Percentiles rank a stretch among this genome's conserved stretches.
These are phyloP conservation scores for Lepidothrix coronata DNA, from an alignment of 2,113 vertebrate genomes.

Conservation along the genomic window DNA sequence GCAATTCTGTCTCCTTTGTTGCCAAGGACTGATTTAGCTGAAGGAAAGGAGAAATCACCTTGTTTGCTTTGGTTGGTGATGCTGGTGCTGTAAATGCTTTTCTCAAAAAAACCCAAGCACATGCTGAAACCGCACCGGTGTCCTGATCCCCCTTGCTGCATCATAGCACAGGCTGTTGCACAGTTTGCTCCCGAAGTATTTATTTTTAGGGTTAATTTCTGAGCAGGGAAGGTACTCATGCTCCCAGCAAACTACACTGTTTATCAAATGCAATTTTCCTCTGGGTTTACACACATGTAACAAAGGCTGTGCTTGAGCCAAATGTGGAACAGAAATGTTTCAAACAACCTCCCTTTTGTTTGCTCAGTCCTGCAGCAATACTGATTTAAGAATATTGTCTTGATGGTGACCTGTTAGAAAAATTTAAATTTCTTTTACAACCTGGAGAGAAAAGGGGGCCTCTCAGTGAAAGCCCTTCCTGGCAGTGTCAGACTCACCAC, in stretches of 20 bases:
- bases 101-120: not conserved
- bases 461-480: not conserved
- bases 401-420: not conserved
- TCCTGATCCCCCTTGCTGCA: not conserved
- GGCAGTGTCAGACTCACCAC: not conserved
- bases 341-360: not conserved
- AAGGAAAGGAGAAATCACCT: not conserved
- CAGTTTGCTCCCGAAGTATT: not conserved
- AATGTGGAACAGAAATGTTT: not conserved
- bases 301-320: not conserved
- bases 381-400: not conserved
- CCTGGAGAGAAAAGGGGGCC: not conserved
- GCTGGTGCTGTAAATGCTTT: not conserved
- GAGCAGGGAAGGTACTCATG: not conserved
- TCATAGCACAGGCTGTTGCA: not conserved
- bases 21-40: not conserved
- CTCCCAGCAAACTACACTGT: rapidly evolving
- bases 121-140: not conserved
- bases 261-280: not conserved
- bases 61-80: not conserved
- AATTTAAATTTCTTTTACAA: not conserved
- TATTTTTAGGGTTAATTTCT: not conserved
- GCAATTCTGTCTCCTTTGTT: not conserved
- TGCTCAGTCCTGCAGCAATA: not conserved
- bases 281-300: rapidly evolving